Evolutionary conservation across 2,113 vertebrate species (phyloP), one percentile per base, ranked within the genome.

Genomic region (Mormyrus lacerda): DNA sequence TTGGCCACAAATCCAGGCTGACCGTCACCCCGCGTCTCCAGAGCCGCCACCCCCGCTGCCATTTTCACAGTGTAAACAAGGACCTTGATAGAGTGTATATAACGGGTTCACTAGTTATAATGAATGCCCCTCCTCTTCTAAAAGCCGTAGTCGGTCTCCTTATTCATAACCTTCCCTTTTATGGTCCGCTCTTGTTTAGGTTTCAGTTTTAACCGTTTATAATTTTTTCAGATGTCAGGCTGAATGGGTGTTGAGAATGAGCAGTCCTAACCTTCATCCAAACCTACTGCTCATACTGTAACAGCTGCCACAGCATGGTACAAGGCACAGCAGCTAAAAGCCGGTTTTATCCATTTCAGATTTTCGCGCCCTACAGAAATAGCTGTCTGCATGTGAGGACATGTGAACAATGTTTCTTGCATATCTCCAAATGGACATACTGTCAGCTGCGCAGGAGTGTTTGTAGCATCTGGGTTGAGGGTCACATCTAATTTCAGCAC

Each of bases 401-500:
- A 87, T 87, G 85, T 87, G 47, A 87, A 50, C 15, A 55, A 53
- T 15, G 50, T 50, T 31, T 35, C n/a, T 35, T 86, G 48, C 27
- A 39, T 35, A 47, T 55, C 85, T 42, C 31, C 48, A 87, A 87
- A 50, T 31, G 31, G 27, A 53, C 85, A 87, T 13, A 35, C 85
- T 53, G 35, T 31, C 85, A 87, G 19, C 48, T 87, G 83, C 31
- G 45, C 17, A 27, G 44, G 47, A 47, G 24, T 85, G 83, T 27
- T 24, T 27, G n/a, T 48, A 87, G 85, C 50, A 53, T 39, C 15
- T 35, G 85, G 85, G 47, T 2, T 51, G 50, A 17, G 50, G 85
- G 85, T 87, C 85, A 87, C 47, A 35, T 55, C 85, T 55, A 87
- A 87, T 87, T 55, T 51, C 48, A 19, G 85, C 85, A 17, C 50